Evolutionary conservation across 2,888 invertebrate genomes (phyloP).

Genomic region (Agonopterix heracliana): DNA sequence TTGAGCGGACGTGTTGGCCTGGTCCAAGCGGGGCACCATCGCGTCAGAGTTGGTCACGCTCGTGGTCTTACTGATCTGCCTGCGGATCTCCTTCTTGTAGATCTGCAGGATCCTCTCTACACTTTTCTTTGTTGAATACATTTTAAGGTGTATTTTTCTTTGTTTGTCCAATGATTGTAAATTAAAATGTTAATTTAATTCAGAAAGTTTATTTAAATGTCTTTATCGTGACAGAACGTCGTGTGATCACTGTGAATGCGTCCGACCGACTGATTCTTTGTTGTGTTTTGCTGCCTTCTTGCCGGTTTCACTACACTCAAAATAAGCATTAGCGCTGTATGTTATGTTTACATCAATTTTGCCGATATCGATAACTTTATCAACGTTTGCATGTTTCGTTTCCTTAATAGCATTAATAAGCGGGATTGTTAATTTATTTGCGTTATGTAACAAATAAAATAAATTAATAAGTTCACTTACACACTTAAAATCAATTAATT

Average conservation of each 20-base stretch:
- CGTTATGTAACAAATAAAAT: too few species aligned
- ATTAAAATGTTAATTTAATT: not conserved
- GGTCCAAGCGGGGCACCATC: slow-evolving; percentile 69
- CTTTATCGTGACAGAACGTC: slow-evolving; percentile 16
- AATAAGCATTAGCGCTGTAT: slow-evolving; percentile 43
- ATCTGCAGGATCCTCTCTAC: slow-evolving; percentile 54
- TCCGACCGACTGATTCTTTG: slow-evolving; percentile 69
- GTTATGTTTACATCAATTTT: slow-evolving; percentile 61
- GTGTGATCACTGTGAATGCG: slow-evolving; percentile 42
- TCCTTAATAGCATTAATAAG: not conserved
- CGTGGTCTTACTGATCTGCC: slow-evolving; percentile 77
- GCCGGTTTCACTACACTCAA: slow-evolving; percentile 49
- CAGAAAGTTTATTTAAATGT: not conserved
- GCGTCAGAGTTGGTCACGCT: slow-evolving; percentile 78
- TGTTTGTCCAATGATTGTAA: not conserved
- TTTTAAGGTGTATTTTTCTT: slow-evolving; percentile 24
- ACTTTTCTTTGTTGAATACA: slow-evolving; percentile 62
- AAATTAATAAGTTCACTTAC: too few species aligned
- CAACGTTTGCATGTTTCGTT: not conserved
- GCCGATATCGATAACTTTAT: slow-evolving; percentile 50
- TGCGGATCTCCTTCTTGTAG: slow-evolving; percentile 63
- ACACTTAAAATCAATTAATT: too few species aligned
- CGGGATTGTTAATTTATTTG: not conserved
- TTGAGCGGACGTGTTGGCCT: slow-evolving; percentile 42
- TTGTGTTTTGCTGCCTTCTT: slow-evolving; percentile 64